Percentiles rank a stretch among this genome's conserved stretches.
Conservation (phyloP, 1,140 invertebrate genomes). For the Ylistrum balloti region DNA sequence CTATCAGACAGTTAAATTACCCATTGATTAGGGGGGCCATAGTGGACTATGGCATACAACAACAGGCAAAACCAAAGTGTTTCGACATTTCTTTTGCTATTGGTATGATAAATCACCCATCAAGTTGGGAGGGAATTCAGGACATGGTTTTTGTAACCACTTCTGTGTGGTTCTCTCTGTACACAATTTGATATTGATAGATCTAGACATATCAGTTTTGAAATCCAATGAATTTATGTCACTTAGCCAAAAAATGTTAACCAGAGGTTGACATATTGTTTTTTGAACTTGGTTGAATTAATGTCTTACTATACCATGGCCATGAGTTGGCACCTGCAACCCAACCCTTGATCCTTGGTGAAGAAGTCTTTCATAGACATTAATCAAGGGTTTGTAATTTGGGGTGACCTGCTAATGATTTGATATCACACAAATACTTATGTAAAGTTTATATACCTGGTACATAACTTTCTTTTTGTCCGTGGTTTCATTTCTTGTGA, state of each 20-base stretch:
- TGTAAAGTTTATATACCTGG: too few species aligned
- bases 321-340: too few species aligned
- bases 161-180: too few species aligned
- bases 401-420: too few species aligned
- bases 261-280: background rate
- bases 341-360: background rate
- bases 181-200: background rate
- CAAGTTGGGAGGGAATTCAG: background rate
- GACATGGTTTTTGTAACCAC: background rate
- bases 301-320: too few species aligned
- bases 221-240: background rate
- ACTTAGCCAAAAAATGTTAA: background rate
- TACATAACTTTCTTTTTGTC: too few species aligned
- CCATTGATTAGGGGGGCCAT: background rate
- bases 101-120: background rate
- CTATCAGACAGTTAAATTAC: conserved; percentile 10
- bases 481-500: too few species aligned
- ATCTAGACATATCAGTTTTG: background rate
- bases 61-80: background rate
- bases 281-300: too few species aligned
- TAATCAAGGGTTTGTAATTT: background rate
- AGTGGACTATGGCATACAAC: background rate
- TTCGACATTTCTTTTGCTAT: background rate
- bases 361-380: background rate
- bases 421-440: too few species aligned